A percentile compares a stretch with the other conserved stretches of the same genome.
Evolutionary conservation across 2,888 invertebrate species (phyloP).

Genomic region (Synergus japonicus): DNA sequence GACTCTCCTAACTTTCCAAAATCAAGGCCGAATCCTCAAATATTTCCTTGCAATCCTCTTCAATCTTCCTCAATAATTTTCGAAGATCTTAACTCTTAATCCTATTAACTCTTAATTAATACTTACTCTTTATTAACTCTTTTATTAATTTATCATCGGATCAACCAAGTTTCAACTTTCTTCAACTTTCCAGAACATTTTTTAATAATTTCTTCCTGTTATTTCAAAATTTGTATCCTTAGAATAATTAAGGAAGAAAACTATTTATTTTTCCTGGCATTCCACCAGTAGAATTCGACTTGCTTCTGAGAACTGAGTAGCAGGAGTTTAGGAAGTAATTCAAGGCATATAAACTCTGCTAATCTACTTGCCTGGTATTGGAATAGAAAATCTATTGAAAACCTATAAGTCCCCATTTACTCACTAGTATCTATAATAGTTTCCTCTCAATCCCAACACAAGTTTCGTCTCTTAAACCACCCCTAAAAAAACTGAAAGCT

Average conservation of each 20-base stretch:
- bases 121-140: no score
- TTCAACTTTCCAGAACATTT: no score
- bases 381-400: background rate
- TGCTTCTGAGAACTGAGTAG: background rate
- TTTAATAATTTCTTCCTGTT: no score
- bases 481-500: background rate
- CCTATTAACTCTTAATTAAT: no score
- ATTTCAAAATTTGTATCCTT: no score
- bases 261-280: background rate
- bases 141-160: no score
- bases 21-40: background rate
- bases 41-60: background rate
- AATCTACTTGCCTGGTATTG: background rate
- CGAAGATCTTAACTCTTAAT: no score
- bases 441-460: background rate
- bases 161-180: no score
- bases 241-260: no score
- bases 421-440: background rate
- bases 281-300: background rate
- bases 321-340: background rate
- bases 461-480: accelerated
- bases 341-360: no score
- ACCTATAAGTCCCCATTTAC: background rate
- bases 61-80: no score
- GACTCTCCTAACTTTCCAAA: background rate